Evolutionary conservation across 2,797 vertebrate genomes (phyloP).

Genomic region (Merluccius polli): DNA sequence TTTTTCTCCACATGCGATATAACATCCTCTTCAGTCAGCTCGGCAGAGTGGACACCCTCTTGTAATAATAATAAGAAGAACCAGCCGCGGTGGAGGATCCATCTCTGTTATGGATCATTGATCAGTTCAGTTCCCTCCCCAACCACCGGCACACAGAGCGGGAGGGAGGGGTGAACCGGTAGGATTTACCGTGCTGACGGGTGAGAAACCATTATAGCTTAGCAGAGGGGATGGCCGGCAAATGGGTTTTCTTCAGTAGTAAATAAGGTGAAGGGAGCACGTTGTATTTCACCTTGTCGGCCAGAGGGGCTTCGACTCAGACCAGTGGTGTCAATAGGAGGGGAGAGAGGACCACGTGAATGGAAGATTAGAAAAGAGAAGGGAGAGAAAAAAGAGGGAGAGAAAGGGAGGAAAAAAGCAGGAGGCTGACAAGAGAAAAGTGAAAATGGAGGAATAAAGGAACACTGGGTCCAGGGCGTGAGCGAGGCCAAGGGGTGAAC

Average conservation of each 20-base stretch:
- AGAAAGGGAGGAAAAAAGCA: neutral
- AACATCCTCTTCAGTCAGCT: neutral
- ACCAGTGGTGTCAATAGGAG: neutral
- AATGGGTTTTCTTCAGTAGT: slow-evolving; percentile 50
- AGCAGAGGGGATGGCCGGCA: slow-evolving; percentile 32
- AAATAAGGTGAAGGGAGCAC: slow-evolving; percentile 76
- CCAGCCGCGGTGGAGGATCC: neutral
- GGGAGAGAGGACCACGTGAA: neutral
- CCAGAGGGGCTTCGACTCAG: neutral
- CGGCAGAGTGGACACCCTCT: neutral
- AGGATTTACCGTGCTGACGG: slow-evolving; percentile 53
- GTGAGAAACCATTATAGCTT: slow-evolving; percentile 47
- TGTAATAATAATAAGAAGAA: neutral
- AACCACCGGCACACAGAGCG: slow-evolving; percentile 16
- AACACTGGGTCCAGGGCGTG: neutral
- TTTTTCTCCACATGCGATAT: neutral
- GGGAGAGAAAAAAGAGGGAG: neutral
- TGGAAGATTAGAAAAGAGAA: neutral
- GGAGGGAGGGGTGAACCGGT: slow-evolving; percentile 18
- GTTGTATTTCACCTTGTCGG: slow-evolving; percentile 42
- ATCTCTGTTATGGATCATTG: neutral
- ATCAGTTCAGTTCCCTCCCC: neutral
- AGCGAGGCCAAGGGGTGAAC: neutral
- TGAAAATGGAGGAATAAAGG: neutral
- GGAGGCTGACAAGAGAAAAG: neutral